Evolutionary conservation across 2,888 invertebrate genomes (phyloP).

Genomic region (Drosophila mimica): DNA sequence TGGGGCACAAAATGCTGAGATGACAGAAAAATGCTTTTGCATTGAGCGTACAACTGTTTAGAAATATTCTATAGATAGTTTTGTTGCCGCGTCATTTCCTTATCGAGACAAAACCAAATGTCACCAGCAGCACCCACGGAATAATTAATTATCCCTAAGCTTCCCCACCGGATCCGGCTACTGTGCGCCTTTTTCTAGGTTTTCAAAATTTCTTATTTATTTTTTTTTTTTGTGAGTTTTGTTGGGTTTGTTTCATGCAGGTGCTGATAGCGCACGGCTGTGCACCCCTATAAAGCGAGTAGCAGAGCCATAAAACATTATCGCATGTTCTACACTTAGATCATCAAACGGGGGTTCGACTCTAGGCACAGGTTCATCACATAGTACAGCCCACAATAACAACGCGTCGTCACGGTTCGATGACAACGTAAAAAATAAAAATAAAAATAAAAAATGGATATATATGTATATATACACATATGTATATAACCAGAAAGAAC

Average conservation of each 20-base stretch:
- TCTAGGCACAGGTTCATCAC: constrained; percentile 66
- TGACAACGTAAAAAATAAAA: constrained; percentile 57
- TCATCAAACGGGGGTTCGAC: constrained; percentile 70
- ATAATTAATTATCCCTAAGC: constrained; percentile 71
- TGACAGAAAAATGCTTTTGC: constrained; percentile 41
- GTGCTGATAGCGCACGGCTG: constrained; percentile 54
- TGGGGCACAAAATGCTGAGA: constrained; percentile 53
- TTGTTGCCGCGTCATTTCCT: constrained; percentile 73
- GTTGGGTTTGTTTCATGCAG: constrained; percentile 57
- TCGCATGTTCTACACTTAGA: constrained; percentile 77
- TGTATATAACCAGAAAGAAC: not conserved
- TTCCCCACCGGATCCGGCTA: constrained; percentile 28
- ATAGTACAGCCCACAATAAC: constrained; percentile 35
- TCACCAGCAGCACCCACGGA: constrained; percentile 59
- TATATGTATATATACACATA: not conserved
- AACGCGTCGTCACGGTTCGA: constrained; percentile 74
- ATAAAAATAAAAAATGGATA: not conserved
- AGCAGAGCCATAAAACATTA: constrained; percentile 68
- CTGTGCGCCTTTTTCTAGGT: constrained; percentile 44
- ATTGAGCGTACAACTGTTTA: constrained; percentile 36
- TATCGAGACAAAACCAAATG: constrained; percentile 67
- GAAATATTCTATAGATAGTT: constrained; percentile 27
- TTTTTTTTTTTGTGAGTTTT: constrained; percentile 9
- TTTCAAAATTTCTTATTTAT: constrained; percentile 21
- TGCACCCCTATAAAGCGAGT: constrained; percentile 66